Percentiles rank a stretch among this genome's conserved stretches.
These are phyloP conservation scores for Microplitis deprimator DNA, from an alignment of 2,888 invertebrate genomes.

Conservation along the genomic window DNA sequence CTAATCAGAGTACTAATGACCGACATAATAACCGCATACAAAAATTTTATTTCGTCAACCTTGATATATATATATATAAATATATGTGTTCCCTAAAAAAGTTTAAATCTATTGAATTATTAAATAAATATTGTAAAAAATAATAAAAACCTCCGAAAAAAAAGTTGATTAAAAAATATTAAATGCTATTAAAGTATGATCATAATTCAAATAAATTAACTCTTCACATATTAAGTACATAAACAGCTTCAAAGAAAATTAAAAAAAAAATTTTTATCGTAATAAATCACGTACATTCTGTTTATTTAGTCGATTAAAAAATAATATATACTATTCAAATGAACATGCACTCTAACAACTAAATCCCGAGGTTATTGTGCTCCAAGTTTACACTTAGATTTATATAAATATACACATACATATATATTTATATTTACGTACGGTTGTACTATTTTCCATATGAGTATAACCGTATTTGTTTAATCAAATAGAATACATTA, in stretches of 20 bases:
- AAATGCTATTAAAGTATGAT: too few relatives aligned
- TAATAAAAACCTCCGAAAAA: too few relatives aligned
- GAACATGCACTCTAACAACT: conserved; percentile 1
- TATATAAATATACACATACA: background rate
- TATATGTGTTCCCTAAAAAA: too few relatives aligned
- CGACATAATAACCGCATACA: too few relatives aligned
- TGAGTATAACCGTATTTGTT: conserved; percentile 60
- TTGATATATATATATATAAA: too few relatives aligned
- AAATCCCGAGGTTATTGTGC: conserved; percentile 1
- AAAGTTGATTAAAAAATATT: too few relatives aligned
- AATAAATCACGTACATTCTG: background rate
- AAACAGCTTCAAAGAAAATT: background rate
- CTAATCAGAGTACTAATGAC: too few relatives aligned
- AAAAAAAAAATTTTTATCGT: background rate
- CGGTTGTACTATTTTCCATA: conserved; percentile 40
- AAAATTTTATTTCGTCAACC: too few relatives aligned
- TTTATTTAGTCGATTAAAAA: background rate
- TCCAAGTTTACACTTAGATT: background rate
- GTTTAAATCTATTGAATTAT: too few relatives aligned
- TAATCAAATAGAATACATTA: conserved; percentile 65
- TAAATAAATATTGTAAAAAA: too few relatives aligned
- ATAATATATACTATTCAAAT: background rate
- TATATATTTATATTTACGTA: conserved; percentile 12
- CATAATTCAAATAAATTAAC: too few relatives aligned
- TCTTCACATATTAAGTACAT: too few relatives aligned